Evolutionary conservation across 2,797 vertebrate species (phyloP).

Genomic region (Pogonophryne albipinna): DNA sequence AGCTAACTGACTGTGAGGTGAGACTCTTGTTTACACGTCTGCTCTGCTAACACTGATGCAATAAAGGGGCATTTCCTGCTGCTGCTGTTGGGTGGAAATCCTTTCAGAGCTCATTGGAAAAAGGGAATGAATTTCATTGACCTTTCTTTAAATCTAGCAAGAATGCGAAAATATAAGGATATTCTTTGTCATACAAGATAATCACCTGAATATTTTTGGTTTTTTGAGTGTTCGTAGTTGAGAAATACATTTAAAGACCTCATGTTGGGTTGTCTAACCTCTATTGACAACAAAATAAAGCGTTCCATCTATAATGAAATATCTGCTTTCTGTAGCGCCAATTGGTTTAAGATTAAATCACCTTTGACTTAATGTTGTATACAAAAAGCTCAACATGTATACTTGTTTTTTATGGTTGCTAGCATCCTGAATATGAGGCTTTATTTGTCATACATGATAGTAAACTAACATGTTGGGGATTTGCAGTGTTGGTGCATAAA

Average conservation of each 20-base stretch:
- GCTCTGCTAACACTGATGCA: neutral
- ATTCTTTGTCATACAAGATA: neutral
- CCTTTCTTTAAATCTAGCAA: no score
- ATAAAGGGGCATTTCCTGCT: neutral
- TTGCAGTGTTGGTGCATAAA: no score
- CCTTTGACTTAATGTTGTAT: no score
- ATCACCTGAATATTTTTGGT: neutral
- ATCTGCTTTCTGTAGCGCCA: neutral
- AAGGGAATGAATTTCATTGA: no score
- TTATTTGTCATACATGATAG: no score
- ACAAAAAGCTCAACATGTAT: no score
- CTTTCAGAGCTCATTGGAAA: neutral
- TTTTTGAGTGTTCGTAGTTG: neutral
- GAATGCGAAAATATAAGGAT: no score
- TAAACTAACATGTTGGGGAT: no score
- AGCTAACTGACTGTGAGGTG: conserved; percentile 70
- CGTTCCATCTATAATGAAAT: neutral
- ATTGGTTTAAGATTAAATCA: no score
- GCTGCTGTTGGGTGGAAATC: neutral
- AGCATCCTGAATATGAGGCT: no score
- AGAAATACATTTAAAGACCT: neutral
- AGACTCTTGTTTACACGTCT: conserved; percentile 33
- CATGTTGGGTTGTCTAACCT: neutral
- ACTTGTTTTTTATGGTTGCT: no score
- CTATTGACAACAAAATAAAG: neutral